Percentiles rank a stretch among this genome's conserved stretches.
Evolutionary conservation across 37 sponge, comb jelly and placozoan species (phyloP).

Genomic region (Spongilla lacustris): DNA sequence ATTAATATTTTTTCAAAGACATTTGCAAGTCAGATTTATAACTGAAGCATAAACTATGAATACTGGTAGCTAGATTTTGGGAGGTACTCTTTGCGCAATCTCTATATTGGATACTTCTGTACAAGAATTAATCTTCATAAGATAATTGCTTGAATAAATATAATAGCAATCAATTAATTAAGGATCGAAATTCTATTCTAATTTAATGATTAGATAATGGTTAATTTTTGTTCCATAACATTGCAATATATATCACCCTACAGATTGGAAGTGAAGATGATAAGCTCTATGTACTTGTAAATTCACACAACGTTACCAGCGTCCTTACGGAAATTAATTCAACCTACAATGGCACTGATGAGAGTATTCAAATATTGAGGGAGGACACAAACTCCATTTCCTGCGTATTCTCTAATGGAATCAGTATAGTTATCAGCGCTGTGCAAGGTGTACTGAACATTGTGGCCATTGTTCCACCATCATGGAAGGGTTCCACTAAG

Average conservation of each 20-base stretch:
- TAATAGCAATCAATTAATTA: no score
- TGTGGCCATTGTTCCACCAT: constrained; percentile 7
- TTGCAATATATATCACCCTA: background rate
- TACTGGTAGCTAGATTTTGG: no score
- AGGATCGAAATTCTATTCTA: no score
- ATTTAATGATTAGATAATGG: no score
- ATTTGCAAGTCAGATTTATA: no score
- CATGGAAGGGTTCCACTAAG: constrained; percentile 13
- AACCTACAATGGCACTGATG: background rate
- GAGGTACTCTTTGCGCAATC: no score
- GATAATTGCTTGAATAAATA: no score
- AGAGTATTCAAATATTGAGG: background rate
- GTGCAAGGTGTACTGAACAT: background rate
- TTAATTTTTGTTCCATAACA: no score
- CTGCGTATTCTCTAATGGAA: constrained; percentile 4
- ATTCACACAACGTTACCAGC: background rate
- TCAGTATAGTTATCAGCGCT: background rate
- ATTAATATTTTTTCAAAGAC: no score
- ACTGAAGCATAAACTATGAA: no score
- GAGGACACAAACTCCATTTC: background rate
- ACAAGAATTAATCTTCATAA: no score
- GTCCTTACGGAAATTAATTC: constrained; percentile 8
- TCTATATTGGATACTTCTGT: no score
- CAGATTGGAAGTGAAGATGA: background rate
- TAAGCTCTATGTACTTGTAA: background rate